Evolutionary conservation across 2,113 vertebrate genomes (phyloP).

Genomic region (Callospermophilus lateralis): DNA sequence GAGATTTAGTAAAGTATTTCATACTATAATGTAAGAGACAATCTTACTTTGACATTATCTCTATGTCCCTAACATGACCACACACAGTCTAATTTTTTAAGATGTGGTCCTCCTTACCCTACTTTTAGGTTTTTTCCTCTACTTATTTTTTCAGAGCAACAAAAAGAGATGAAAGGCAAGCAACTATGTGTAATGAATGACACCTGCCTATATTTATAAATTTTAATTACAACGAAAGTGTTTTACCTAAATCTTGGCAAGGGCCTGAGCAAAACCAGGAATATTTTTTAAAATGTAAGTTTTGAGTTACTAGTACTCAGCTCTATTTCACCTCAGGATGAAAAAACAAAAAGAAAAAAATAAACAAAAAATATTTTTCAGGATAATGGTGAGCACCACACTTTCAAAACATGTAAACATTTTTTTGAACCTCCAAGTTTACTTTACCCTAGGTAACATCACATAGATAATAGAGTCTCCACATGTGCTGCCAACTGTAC

Average conservation of each 20-base stretch:
- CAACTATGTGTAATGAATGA: conserved; percentile 40
- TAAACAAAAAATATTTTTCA: conserved; percentile 37
- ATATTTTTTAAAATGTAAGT: conserved; percentile 45
- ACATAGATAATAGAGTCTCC: conserved; percentile 37
- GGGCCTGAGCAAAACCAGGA: conserved; percentile 57
- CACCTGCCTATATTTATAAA: conserved; percentile 71
- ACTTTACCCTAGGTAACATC: conserved; percentile 45
- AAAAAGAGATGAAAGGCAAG: conserved; percentile 63
- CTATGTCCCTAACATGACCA: not conserved
- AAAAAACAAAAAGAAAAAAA: conserved; percentile 26
- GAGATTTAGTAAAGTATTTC: not conserved
- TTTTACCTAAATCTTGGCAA: conserved; percentile 64
- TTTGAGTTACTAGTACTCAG: not conserved
- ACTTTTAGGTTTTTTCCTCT: conserved; percentile 57
- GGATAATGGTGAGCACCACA: not conserved
- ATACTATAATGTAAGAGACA: not conserved
- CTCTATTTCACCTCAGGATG: not conserved
- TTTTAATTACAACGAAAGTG: conserved; percentile 72
- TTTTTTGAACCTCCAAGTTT: conserved; percentile 38
- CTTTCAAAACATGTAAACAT: conserved; percentile 2
- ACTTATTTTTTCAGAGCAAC: conserved; percentile 63
- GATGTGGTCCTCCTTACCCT: not conserved
- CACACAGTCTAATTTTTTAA: not conserved
- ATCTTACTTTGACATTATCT: not conserved
- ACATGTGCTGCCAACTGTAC: not conserved